Conservation (phyloP, 2,888 invertebrate genomes). For the Phaonia tiefii region DNA sequence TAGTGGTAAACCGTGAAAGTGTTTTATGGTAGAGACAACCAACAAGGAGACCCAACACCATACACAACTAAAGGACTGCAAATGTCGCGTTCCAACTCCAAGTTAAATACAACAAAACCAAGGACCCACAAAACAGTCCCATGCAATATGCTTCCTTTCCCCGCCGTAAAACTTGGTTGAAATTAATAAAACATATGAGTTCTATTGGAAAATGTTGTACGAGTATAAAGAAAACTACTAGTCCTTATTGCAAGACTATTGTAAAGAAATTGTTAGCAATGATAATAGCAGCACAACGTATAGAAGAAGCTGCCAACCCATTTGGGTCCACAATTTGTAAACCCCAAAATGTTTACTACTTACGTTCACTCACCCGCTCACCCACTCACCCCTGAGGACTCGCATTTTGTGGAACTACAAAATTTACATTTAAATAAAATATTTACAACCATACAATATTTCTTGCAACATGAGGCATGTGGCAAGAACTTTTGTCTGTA, state of each 20-base stretch:
- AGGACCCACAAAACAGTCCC: background rate
- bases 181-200: conserved; percentile 65
- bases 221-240: conserved; percentile 34
- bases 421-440: conserved; percentile 61
- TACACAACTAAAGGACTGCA: conserved; percentile 13
- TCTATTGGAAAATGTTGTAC: conserved; percentile 16
- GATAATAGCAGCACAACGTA: conserved; percentile 19
- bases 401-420: conserved; percentile 41
- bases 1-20: conserved; percentile 64
- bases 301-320: conserved; percentile 3
- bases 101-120: conserved; percentile 26
- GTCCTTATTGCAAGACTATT: background rate
- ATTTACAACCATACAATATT: conserved; percentile 65
- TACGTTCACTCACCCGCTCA: no score
- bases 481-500: conserved; percentile 40
- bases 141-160: no score
- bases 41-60: conserved; percentile 39
- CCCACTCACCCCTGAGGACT: no score
- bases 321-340: conserved; percentile 55
- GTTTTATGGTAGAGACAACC: conserved; percentile 46
- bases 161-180: conserved; percentile 13
- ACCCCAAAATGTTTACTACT: no score
- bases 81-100: background rate
- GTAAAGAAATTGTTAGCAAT: background rate
- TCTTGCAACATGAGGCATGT: background rate